Base-by-base conservation (phyloP, 2,888 invertebrate genomes). In the Caradrina clavipalpis region DNA sequence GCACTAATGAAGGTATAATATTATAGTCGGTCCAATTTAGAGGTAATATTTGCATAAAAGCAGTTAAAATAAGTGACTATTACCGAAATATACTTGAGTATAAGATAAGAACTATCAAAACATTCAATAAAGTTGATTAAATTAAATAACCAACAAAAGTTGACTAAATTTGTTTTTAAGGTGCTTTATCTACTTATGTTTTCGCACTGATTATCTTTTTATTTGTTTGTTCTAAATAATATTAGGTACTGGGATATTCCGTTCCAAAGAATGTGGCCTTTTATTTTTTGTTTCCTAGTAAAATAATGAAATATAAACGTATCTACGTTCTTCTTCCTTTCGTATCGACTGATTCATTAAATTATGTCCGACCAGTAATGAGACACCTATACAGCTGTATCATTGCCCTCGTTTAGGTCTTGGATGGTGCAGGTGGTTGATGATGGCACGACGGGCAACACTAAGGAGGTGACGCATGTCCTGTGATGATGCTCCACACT, bases 41-140 rank as follows among this genome's bases (percentile, higher is more conserved):
- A 42, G 2, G 31, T 49, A 17, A 54, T 11, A 61, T 64, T 62
- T 49, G 22, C 8, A 59, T 55, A 55, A 47, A 54, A 50, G 2
- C 10, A 42, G 42, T 58, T 45, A 22, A 49, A 31, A 21, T 63
- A 58, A 35, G 15, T 45, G 49, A 26, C 26, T 21, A 50, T 39
- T 21, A 54, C 1, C 2, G 5, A 60, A 55, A 55, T 5, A 47
- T 17, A 55, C 1, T 42, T n/a, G n/a, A 21, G 42, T 51, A 15
- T 45, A 45, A 64, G 53, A 76, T 65, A 65, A 64, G 13, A 42
- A 50, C 17, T 17, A 64, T 57, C 45, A 64, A 65, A 76, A 75
- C 42, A 60, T n/a, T 11, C 26, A 60, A 60, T n/a, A 17, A 60
- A 49, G 17, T 50, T 22, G 1, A 61, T 26, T 22, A 31, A 22